Base-by-base conservation (phyloP, 2,888 invertebrate genomes). In the Macaria liturata region DNA sequence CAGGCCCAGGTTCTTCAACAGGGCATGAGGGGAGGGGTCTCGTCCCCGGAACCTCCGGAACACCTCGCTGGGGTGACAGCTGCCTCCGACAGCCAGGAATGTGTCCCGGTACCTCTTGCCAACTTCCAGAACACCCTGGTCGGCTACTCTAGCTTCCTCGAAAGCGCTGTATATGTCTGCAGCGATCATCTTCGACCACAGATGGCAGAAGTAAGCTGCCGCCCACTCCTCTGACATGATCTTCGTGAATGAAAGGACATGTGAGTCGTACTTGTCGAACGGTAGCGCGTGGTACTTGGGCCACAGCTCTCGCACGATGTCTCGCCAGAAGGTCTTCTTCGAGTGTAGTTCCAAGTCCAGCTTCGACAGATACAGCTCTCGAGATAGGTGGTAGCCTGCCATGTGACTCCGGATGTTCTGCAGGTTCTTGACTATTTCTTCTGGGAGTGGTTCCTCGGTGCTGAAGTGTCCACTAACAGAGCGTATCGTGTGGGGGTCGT, bases 11-110 rank as follows among this genome's bases (percentile, higher is more conserved):
- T 93, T 93, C 68, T 93, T 94, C 0, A 98, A 84, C 43, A 98
- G 84, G 0, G 97, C 97, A 76, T 96, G 95, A 0, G 96, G 95
- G 1, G 96, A 96, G 0, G 98, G 98, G 87, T 99, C 98, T 50
- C 98, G 93, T 0, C 98, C 98, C 64, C 97, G 93, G 86, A 98
- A 99, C 76, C 95, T 93, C 57, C 98, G 93, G 86, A 99, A 99
- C 4, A 97, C 94, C 88, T 98, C 97, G 62, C 94, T 94, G 0
- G 97, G 95, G 66, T 96, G 95, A 66, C 95, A 94, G 62, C 95
- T 95, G 3, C 98, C 98, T 5, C 98, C 98, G 3, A 95, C 92
- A 0, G 96, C 93, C 62, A 99, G 92, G 86, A 96, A 97, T 2
- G 97, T 97, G 57, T 97, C 95, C 67, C 96, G 94, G 76, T 96